phyloP scores from a whole-genome alignment of 1,140 invertebrate genomes.

The Pentalonia nigronervosa region DNA sequence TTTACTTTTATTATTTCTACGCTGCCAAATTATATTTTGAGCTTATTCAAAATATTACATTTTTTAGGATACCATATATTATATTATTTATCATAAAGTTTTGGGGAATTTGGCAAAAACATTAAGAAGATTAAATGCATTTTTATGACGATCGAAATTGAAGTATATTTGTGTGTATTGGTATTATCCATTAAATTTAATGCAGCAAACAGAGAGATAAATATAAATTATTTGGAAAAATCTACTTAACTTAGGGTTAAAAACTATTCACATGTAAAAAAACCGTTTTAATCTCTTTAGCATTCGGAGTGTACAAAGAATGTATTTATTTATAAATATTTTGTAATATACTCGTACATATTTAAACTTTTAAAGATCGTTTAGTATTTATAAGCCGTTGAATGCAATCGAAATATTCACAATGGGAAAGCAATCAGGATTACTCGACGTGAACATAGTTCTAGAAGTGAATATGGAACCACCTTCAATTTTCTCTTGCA shows the following conservation, averaged over 20 bases:
- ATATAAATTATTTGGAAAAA: background rate
- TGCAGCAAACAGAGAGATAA: background rate
- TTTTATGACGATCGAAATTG: background rate
- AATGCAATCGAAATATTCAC: background rate
- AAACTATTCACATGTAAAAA: background rate
- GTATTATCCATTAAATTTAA: background rate
- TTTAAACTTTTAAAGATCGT: background rate
- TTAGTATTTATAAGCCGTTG: conserved; percentile 13
- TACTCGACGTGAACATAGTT: conserved; percentile 25
- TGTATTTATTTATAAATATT: background rate
- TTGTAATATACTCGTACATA: background rate
- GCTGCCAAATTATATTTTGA: no score
- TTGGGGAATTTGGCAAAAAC: background rate
- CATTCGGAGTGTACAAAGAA: background rate
- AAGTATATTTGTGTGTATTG: background rate
- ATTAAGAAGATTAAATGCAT: background rate
- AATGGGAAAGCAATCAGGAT: background rate
- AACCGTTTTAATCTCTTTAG: background rate
- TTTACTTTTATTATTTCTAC: no score
- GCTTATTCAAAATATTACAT: no score
- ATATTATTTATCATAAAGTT: background rate
- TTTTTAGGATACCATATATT: no score
- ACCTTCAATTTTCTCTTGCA: conserved; percentile 16
- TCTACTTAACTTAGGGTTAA: background rate
- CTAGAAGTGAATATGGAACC: background rate